These are phyloP conservation scores for Bubalus kerabau DNA, from an alignment of 2,113 vertebrate species.

Conservation along the genomic window DNA sequence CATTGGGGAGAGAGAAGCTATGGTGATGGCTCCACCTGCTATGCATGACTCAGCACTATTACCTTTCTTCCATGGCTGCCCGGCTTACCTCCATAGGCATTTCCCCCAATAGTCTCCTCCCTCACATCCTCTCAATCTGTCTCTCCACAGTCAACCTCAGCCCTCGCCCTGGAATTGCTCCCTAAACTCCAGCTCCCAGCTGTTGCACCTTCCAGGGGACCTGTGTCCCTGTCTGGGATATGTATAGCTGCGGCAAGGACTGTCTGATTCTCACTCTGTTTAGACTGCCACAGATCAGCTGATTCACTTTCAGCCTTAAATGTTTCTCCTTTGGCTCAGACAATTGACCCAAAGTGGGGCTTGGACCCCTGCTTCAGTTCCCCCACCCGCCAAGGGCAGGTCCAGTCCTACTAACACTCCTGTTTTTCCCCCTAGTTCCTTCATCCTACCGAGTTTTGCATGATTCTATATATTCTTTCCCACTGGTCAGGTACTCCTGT, in stretches of 20 bases:
- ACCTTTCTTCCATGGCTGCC: neutral
- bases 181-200: neutral
- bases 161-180: neutral
- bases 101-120: neutral
- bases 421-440: neutral
- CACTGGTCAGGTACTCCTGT: neutral
- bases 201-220: neutral
- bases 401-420: neutral
- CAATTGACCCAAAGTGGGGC: neutral
- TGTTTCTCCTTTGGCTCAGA: neutral
- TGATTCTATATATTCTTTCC: neutral
- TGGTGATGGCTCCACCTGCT: neutral
- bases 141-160: neutral
- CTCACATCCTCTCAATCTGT: neutral
- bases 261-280: neutral
- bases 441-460: neutral
- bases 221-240: neutral
- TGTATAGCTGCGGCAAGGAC: neutral
- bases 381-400: neutral
- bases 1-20: neutral
- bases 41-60: neutral
- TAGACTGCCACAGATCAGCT: neutral
- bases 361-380: neutral
- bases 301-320: neutral
- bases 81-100: neutral